phyloP scores from a whole-genome alignment of 2,113 vertebrate genomes.

The Sinosuthora webbiana region DNA sequence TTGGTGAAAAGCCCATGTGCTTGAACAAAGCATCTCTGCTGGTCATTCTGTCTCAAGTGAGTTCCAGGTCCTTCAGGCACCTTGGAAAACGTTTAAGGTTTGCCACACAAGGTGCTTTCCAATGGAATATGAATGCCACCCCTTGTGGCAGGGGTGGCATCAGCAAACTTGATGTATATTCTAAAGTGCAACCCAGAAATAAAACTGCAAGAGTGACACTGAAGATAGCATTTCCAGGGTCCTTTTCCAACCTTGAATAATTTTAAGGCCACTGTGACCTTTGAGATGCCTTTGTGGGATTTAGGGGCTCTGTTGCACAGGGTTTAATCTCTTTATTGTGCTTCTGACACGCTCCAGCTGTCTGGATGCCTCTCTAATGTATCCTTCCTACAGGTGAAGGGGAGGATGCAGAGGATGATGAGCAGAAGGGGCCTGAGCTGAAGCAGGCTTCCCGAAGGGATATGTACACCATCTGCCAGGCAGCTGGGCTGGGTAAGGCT shows the following conservation, averaged over 20 bases:
- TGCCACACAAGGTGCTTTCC: background rate
- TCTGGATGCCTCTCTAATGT: background rate
- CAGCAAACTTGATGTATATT: background rate
- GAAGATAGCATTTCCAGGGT: background rate
- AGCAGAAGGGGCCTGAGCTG: constrained; percentile 92
- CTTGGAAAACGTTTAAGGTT: background rate
- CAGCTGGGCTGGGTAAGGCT: constrained; percentile 88
- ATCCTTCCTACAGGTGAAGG: constrained; percentile 74
- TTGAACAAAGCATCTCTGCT: background rate
- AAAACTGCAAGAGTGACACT: background rate
- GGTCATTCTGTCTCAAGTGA: background rate
- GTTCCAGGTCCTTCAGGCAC: background rate
- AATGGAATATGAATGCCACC: background rate
- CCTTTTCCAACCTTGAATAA: background rate
- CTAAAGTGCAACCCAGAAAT: background rate
- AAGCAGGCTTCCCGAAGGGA: constrained; percentile 96
- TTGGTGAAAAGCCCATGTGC: background rate
- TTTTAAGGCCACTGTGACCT: background rate
- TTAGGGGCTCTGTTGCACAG: background rate
- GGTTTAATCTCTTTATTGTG: background rate
- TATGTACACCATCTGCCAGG: constrained; percentile 98
- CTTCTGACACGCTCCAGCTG: background rate
- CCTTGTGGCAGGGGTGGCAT: background rate
- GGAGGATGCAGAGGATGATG: constrained; percentile 87
- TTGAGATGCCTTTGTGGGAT: background rate